Evolutionary conservation across 1,140 invertebrate species (phyloP).

Genomic region (Coenobita brevimanus): DNA sequence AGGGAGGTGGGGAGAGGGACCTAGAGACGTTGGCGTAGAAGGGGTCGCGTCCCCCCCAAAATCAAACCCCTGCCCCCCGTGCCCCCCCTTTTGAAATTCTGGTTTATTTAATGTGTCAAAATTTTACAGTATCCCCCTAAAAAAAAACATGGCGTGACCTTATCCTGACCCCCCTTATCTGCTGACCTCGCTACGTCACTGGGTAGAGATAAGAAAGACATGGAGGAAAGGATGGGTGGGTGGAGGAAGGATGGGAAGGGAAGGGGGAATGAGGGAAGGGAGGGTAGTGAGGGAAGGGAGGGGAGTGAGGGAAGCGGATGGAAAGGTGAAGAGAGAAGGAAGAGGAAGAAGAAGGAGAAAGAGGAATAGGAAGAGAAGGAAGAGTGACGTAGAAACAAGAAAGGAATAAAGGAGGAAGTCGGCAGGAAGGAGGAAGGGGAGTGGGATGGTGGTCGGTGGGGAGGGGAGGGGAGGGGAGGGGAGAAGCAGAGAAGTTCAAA

Average conservation of each 20-base stretch:
- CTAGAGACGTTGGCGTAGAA: not conserved
- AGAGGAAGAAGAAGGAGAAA: not conserved
- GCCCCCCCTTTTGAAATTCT: no score
- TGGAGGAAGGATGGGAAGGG: not conserved
- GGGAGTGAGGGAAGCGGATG: not conserved
- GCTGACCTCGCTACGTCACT: no score
- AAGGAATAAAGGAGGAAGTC: not conserved
- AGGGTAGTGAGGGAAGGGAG: not conserved
- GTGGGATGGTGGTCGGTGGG: no score
- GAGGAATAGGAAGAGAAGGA: not conserved
- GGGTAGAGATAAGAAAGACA: not conserved
- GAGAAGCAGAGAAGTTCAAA: no score
- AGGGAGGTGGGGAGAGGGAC: not conserved
- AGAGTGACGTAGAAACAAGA: not conserved
- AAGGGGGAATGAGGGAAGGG: not conserved
- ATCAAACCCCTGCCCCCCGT: no score
- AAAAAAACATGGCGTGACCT: no score
- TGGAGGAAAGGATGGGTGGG: not conserved
- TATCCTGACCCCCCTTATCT: no score
- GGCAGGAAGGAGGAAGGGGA: not conserved
- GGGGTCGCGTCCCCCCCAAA: no score
- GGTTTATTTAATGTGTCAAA: no score
- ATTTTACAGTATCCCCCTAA: no score
- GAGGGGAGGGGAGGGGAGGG: no score
- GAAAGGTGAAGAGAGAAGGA: not conserved